Conservation (phyloP, 2,797 vertebrate species). For the Hemitrygon akajei region DNA sequence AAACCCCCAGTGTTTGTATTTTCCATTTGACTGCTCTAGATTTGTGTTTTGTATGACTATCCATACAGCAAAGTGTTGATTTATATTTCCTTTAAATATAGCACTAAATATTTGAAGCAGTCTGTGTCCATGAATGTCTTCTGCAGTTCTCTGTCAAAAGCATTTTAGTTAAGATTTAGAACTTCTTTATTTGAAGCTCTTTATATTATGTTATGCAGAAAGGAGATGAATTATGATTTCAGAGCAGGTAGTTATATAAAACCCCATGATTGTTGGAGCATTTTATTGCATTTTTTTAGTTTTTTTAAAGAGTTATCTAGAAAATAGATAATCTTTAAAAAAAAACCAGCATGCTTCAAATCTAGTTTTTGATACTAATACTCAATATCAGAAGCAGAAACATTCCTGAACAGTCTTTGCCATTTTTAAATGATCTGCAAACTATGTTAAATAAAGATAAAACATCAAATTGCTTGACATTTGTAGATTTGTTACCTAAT, state of each 20-base stretch:
- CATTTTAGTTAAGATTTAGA: neutral
- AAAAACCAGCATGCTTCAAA: neutral
- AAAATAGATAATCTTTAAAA: neutral
- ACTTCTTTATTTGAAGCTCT: neutral
- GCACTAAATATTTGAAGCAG: neutral
- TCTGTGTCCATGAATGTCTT: neutral
- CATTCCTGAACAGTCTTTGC: conserved; percentile 1
- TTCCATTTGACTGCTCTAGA: neutral
- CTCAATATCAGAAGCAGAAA: neutral
- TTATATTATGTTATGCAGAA: neutral
- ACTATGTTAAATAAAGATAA: conserved; percentile 1
- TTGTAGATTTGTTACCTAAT: neutral
- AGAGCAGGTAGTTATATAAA: neutral
- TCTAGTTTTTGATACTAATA: neutral
- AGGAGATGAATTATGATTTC: neutral
- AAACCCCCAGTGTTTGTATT: neutral
- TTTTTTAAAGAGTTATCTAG: neutral
- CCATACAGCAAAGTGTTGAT: neutral
- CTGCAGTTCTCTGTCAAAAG: neutral
- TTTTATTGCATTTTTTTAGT: neutral
- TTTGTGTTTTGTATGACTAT: conserved; percentile 10
- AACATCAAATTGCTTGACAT: neutral
- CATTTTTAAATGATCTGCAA: neutral
- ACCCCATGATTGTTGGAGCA: neutral
- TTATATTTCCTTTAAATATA: neutral